A percentile compares a stretch with the other conserved stretches of the same genome.
Evolutionary conservation across 2,113 vertebrate genomes (phyloP).

Genomic region (Cettia cetti): DNA sequence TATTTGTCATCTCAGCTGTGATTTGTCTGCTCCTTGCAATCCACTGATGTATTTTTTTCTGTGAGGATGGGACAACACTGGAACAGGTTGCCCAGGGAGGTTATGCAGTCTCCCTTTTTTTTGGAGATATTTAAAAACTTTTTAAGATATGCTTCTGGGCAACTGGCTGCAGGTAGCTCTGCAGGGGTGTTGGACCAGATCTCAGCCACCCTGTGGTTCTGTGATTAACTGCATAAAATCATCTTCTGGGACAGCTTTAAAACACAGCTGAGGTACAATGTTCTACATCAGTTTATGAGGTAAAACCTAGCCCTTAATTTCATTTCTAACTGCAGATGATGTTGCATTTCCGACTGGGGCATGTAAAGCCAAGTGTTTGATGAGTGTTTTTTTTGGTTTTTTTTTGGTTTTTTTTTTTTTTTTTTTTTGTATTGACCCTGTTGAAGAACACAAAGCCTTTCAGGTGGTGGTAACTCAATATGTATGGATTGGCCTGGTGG

Average conservation of each 20-base stretch:
- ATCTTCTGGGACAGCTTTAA: background rate
- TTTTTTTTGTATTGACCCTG: background rate
- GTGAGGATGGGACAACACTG: background rate
- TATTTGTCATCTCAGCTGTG: background rate
- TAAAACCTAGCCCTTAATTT: background rate
- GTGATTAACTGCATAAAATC: background rate
- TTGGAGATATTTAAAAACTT: background rate
- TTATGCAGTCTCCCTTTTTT: background rate
- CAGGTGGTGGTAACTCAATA: background rate
- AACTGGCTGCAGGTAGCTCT: background rate
- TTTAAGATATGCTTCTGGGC: background rate
- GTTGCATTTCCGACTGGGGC: background rate
- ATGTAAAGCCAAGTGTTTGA: background rate
- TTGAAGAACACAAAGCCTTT: background rate
- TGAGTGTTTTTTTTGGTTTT: background rate
- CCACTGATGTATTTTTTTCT: background rate
- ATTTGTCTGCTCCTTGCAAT: background rate
- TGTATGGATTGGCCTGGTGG: background rate
- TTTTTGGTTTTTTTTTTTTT: background rate
- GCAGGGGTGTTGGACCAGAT: background rate
- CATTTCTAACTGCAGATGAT: background rate
- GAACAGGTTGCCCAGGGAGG: background rate
- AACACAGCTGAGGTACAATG: background rate
- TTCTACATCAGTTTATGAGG: background rate
- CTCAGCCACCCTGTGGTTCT: background rate